Evolutionary conservation across 2,888 invertebrate species (phyloP).

Genomic region (Tetrapedia diversipes): DNA sequence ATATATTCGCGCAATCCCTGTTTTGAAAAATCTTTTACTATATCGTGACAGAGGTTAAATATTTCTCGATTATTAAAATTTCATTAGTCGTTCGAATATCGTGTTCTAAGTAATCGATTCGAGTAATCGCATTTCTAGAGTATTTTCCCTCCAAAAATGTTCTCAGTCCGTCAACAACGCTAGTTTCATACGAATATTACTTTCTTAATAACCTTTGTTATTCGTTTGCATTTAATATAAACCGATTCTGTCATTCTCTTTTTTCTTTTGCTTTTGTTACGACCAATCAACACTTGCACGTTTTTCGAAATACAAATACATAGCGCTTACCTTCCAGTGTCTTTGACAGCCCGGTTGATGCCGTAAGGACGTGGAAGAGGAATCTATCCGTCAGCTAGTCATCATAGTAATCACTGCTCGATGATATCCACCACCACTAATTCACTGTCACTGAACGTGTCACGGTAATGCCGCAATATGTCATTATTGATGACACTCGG

Average conservation of each 20-base stretch:
- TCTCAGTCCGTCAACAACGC: neutral
- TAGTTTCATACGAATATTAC: neutral
- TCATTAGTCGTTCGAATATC: neutral
- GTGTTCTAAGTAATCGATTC: too few species aligned
- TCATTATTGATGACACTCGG: conserved; percentile 41
- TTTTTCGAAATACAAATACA: neutral
- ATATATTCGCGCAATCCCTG: neutral
- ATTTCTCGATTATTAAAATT: neutral
- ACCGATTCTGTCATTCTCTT: neutral
- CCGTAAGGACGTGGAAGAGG: conserved; percentile 59
- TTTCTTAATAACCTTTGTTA: too few species aligned
- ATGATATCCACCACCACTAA: conserved; percentile 52
- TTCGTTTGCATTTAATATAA: too few species aligned
- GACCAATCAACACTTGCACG: neutral
- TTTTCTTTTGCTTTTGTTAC: neutral
- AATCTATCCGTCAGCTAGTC: conserved; percentile 78
- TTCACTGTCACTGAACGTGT: conserved; percentile 57
- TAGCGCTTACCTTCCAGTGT: conserved; percentile 72
- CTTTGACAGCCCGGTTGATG: conserved; percentile 68
- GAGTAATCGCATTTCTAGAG: too few species aligned
- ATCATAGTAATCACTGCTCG: conserved; percentile 64
- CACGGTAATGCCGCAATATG: conserved; percentile 46
- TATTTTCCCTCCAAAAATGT: neutral
- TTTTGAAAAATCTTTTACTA: neutral
- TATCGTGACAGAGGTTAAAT: neutral